Evolutionary conservation across 2,113 vertebrate genomes (phyloP), one percentile per base, ranked within the genome.

Genomic region (Notiomystis cincta): DNA sequence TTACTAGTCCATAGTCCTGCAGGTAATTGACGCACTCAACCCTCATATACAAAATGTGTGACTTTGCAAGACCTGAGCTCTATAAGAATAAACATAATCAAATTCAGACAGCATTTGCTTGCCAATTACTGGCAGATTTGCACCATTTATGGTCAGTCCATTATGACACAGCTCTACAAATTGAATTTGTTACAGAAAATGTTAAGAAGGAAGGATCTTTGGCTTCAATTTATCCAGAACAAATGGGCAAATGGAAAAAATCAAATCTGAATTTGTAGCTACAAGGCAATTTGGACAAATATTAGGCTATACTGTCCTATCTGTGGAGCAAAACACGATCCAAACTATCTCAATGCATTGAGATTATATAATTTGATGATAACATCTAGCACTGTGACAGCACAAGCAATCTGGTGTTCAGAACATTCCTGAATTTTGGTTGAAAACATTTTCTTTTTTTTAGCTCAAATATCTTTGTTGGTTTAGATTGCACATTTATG

Each of bases 101-200:
- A 90, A 95, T 96, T 91, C 95, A 97, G 44, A n/a, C 45, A 91
- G 13, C 51, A 88, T 95, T 96, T 96, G 47, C 82, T 90, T 88
- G 79, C 76, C 85, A 95, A 66, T 97, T 96, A 96, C 95, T 81
- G 82, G 62, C 90, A 95, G 85, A 93, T 93, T 94, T 96, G 79
- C 82, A 81, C 95, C 85, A 89, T 96, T 96, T 95, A 92, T 96
- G 76, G 82, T 92, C 82, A 86, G 64, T 81, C 57, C 3, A 2
- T 66, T 95, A 92, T 90, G 65, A 78, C 79, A 96, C 44, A 89
- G 80, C 40, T 75, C 82, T 87, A 94, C 88, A 96, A 96, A 96
- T 96, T 95, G 56, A 93, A 96, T 96, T 96, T 92, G 95, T 95
- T 96, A 96, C 66, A 93, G 94, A 90, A 95, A 96, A 93, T 72